phyloP scores from a whole-genome alignment of 92 coral and sea anemone genomes.

The Desmophyllum pertusum region DNA sequence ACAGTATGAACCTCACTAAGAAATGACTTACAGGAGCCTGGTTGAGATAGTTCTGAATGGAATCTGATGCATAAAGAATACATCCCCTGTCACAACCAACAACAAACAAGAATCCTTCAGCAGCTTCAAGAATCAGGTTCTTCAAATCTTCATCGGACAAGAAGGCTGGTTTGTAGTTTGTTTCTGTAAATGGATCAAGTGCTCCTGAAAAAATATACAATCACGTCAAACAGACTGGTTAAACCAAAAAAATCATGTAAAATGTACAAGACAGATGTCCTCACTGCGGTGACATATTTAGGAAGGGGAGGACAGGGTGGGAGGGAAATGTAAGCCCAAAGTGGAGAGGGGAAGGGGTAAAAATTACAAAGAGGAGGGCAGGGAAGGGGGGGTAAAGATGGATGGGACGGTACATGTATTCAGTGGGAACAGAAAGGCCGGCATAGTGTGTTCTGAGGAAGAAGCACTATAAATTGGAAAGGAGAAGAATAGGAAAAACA shows the following conservation, averaged over 20 bases:
- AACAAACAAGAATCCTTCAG: slow-evolving; percentile 89
- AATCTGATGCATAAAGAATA: slow-evolving; percentile 89
- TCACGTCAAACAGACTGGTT: no score
- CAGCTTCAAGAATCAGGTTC: slow-evolving; percentile 83
- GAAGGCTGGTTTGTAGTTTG: slow-evolving; percentile 91
- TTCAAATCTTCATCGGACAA: slow-evolving; percentile 90
- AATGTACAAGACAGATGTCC: no score
- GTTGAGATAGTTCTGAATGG: slow-evolving; percentile 68
- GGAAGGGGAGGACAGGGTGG: no score
- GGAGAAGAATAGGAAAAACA: no score
- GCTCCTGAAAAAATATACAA: slow-evolving; percentile 57
- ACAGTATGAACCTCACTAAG: no score
- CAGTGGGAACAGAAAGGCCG: no score
- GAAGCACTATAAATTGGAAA: no score
- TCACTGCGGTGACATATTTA: background rate
- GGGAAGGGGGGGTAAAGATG: no score
- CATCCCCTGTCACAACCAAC: slow-evolving; percentile 94
- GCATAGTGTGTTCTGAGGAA: no score
- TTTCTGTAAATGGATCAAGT: slow-evolving; percentile 77
- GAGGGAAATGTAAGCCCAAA: background rate
- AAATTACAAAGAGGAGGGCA: background rate
- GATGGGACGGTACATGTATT: no score
- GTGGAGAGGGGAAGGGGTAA: background rate
- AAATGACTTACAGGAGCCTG: slow-evolving; percentile 66
- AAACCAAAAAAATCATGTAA: no score